These are phyloP conservation scores for Drosophila punjabiensis DNA, from an alignment of 1,140 invertebrate genomes.

Conservation along the genomic window DNA sequence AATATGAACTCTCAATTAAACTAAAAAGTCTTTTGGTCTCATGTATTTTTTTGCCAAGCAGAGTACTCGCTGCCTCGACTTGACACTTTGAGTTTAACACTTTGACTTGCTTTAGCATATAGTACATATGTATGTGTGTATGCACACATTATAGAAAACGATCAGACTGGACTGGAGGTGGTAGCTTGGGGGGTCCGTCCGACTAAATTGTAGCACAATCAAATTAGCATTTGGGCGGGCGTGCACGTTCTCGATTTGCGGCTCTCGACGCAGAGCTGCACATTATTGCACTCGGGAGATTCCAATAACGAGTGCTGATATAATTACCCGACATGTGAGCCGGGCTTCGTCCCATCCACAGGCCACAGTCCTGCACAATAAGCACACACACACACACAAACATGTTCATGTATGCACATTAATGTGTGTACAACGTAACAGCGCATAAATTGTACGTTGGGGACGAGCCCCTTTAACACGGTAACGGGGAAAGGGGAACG, in stretches of 20 bases:
- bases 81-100: neutral
- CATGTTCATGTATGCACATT: conserved; percentile 15
- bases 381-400: conserved; percentile 11
- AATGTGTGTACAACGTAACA: conserved; percentile 31
- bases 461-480: conserved; percentile 49
- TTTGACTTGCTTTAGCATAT: neutral
- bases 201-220: conserved; percentile 47
- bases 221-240: conserved; percentile 49
- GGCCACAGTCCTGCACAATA: neutral
- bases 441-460: conserved; percentile 48
- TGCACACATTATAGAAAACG: neutral
- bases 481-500: neutral
- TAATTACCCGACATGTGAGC: conserved; percentile 63
- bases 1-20: neutral
- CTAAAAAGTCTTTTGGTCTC: neutral
- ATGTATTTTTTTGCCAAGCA: neutral
- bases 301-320: conserved; percentile 64
- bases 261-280: conserved; percentile 19
- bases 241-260: conserved; percentile 35
- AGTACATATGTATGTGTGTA: no score
- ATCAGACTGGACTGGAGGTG: neutral
- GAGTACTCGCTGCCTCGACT: neutral
- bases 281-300: conserved; percentile 65
- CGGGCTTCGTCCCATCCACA: neutral
- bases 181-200: neutral